A percentile compares a stretch with the other conserved stretches of the same genome.
Conservation (phyloP, 2,888 invertebrate species). For the Bimastos eiseni region DNA sequence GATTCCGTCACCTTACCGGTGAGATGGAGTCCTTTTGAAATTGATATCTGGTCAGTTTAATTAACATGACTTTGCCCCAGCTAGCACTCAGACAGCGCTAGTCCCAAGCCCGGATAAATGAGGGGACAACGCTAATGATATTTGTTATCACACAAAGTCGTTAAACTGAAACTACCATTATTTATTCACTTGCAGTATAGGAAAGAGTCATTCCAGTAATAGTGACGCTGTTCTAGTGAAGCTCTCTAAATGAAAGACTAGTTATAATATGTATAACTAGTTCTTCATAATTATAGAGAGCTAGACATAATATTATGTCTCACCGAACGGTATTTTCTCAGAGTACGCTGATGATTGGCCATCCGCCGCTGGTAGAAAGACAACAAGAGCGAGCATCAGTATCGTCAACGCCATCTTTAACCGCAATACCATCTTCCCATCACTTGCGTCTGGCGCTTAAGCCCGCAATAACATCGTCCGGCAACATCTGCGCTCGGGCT, state of each 20-base stretch:
- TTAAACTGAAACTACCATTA: no score
- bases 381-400: neutral
- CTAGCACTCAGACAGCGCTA: no score
- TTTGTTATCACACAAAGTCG: no score
- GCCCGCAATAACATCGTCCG: neutral
- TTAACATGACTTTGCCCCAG: no score
- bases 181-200: neutral
- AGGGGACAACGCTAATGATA: no score
- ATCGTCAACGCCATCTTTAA: neutral
- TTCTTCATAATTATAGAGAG: no score
- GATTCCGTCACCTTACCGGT: neutral
- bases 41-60: no score
- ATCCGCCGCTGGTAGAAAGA: neutral
- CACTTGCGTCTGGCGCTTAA: neutral
- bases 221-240: neutral
- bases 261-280: no score
- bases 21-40: neutral
- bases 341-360: neutral
- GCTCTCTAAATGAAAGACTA: neutral
- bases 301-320: no score
- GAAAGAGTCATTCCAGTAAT: neutral
- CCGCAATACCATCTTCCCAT: neutral
- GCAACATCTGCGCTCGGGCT: neutral
- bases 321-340: conserved; percentile 15
- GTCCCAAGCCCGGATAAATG: no score